Evolutionary conservation across 2,113 vertebrate species (phyloP).

Genomic region (Aepyceros melampus): DNA sequence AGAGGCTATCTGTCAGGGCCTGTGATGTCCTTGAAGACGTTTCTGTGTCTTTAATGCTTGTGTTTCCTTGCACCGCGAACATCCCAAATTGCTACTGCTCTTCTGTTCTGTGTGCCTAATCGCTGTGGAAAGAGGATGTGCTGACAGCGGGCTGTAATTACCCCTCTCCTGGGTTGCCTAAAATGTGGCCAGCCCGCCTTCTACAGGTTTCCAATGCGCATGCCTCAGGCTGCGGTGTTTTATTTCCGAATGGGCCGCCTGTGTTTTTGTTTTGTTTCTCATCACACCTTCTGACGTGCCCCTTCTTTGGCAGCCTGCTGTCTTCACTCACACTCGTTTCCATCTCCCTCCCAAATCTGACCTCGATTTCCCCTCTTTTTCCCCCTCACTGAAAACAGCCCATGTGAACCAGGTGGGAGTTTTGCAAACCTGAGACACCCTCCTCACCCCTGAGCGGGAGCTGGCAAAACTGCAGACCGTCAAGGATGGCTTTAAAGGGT

Average conservation of each 20-base stretch:
- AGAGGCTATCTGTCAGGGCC: neutral
- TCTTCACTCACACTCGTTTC: neutral
- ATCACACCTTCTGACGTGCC: neutral
- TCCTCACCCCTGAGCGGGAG: neutral
- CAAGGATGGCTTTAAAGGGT: neutral
- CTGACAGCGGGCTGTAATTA: neutral
- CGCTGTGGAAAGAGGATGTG: constrained; percentile 10
- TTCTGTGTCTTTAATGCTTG: neutral
- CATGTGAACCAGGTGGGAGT: neutral
- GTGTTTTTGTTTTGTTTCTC: constrained; percentile 37
- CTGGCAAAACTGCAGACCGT: neutral
- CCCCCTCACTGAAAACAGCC: neutral
- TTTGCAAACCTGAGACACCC: neutral
- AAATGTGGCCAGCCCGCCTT: constrained; percentile 30
- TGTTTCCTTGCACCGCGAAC: neutral
- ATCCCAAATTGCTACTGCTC: constrained; percentile 35
- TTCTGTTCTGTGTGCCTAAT: neutral
- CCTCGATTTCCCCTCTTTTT: neutral
- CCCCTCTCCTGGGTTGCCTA: neutral
- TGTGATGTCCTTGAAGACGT: neutral
- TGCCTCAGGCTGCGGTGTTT: constrained; percentile 1
- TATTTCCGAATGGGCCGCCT: constrained; percentile 33
- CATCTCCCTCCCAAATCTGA: neutral
- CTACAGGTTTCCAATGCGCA: neutral
- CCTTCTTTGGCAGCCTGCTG: constrained; percentile 16